Evolutionary conservation across 2,888 invertebrate species (phyloP), one percentile per base, ranked within the genome.

Genomic region (Ecliptopera silaceata): DNA sequence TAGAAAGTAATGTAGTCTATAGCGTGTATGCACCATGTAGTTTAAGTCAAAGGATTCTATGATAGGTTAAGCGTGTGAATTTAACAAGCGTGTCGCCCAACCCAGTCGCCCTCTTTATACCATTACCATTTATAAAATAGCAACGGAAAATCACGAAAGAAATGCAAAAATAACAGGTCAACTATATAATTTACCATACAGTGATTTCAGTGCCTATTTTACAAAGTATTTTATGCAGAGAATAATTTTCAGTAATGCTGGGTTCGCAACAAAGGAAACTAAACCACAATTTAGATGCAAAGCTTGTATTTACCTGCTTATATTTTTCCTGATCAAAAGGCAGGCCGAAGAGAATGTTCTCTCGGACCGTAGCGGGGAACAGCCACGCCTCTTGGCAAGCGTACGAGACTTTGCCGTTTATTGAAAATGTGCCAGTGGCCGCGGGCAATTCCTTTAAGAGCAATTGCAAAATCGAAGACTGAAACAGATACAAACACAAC

Each of bases 381-480:
- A 96, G 93, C 97, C 97, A 98, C 5, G 97, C 93, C 77, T 97
- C 96, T 82, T 97, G 97, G 64, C 95, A 93, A 0, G 96, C 95
- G 80, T 97, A 97, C 20, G 95, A 94, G 11, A 94, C 56, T 31
- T 77, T 86, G 2, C 95, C 97, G 47, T 92, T 91, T 11, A 95
- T 89, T 50, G 92, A 87, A 15, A 96, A 83, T 10, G 85, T 88
- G 36, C 97, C 97, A 44, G 79, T 72, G 4, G 86, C 82, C 29
- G 94, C 79, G 0, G 94, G 93, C 60, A 97, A 85, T 82, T 97
- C 97, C 45, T 94, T 94, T 46, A 97, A 89, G 54, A 97, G 92
- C 41, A 94, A 91, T 77, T 95, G 94, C 45, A 95, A 79, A 48
- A 95, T 78, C 11, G 94, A 94, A 49, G 93, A 93, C 92, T 94